phyloP scores from a whole-genome alignment of 2,797 vertebrate genomes.

The Neopelma chrysocephalum region DNA sequence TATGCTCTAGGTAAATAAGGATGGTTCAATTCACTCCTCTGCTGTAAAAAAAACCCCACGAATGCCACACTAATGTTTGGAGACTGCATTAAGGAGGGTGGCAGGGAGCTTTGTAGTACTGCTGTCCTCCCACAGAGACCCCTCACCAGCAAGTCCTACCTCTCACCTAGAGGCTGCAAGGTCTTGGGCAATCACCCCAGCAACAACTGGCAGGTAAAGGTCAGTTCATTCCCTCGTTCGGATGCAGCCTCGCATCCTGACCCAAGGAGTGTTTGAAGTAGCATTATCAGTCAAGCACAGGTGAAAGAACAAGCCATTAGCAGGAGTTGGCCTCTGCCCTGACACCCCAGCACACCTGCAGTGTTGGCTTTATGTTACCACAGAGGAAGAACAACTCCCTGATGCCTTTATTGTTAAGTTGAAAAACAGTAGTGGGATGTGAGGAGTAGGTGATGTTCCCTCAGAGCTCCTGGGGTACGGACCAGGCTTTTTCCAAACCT shows the following conservation, averaged over 20 bases:
- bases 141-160: neutral
- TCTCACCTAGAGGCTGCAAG: neutral
- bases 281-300: neutral
- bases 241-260: neutral
- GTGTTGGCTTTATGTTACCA: neutral
- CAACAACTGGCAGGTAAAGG: neutral
- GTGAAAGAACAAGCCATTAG: neutral
- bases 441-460: neutral
- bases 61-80: neutral
- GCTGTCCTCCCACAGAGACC: neutral
- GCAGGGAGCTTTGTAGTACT: neutral
- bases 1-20: neutral
- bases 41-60: neutral
- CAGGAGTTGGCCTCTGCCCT: neutral
- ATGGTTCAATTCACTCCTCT: neutral
- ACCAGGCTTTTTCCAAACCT: neutral
- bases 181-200: neutral
- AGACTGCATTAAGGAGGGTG: neutral
- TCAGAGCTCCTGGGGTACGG: neutral
- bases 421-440: neutral
- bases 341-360: neutral
- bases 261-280: neutral
- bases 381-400: neutral
- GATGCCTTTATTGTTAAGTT: neutral
- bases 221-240: neutral